These are phyloP conservation scores for Nomada ruficornis DNA, from an alignment of 2,888 invertebrate genomes.

Conservation along the genomic window DNA sequence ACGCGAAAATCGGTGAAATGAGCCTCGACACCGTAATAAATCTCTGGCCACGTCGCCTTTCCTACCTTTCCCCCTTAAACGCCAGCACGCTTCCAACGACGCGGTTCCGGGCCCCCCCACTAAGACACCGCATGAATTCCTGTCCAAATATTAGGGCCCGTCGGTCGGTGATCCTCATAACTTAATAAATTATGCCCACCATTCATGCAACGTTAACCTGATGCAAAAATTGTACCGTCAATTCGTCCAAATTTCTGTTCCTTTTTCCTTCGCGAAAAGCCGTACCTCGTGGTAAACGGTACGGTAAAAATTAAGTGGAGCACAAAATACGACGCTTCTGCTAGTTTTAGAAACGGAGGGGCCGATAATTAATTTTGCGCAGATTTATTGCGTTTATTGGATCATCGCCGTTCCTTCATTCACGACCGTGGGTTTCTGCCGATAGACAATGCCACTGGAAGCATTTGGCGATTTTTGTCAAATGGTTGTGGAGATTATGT, in stretches of 20 bases:
- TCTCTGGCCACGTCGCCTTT: constrained; percentile 20
- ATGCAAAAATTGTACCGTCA: neutral
- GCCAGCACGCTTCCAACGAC: neutral
- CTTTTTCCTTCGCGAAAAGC: neutral
- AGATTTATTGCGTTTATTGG: no score
- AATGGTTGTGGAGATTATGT: no score
- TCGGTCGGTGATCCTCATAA: constrained; percentile 24
- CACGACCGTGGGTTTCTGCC: no score
- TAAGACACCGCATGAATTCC: constrained; percentile 23
- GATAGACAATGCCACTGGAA: no score
- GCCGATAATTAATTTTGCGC: no score
- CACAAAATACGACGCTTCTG: no score
- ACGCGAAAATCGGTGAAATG: constrained; percentile 77
- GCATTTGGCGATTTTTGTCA: no score
- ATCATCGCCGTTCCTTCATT: no score
- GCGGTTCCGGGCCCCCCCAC: constrained; percentile 3
- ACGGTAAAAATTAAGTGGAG: no score
- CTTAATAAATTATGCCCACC: constrained; percentile 41
- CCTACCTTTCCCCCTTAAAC: constrained; percentile 11
- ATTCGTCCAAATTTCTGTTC: neutral
- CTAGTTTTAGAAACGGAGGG: no score
- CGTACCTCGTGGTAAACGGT: no score
- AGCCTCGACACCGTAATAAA: constrained; percentile 71
- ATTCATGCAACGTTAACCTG: neutral
- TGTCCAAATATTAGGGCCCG: constrained; percentile 57